These are phyloP conservation scores for Gallinago undulata DNA, from an alignment of 2,113 vertebrate species.

Conservation along the genomic window DNA sequence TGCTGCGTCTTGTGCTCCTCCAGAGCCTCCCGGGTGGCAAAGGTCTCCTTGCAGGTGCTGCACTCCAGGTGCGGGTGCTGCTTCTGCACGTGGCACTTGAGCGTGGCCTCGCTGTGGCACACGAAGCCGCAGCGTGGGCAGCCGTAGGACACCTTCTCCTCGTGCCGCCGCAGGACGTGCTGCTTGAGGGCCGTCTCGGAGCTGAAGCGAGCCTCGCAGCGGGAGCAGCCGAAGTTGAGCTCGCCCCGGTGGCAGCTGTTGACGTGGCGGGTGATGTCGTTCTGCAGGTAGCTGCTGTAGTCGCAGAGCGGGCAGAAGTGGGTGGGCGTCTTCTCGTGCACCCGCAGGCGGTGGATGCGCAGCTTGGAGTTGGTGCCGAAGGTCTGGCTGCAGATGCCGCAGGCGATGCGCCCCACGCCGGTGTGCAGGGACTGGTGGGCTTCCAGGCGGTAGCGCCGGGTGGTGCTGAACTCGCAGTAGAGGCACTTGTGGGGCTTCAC, in stretches of 20 bases:
- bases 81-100: constrained; percentile 81
- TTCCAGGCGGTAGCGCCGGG: constrained; percentile 86
- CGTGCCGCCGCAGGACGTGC: constrained; percentile 84
- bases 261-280: constrained; percentile 87
- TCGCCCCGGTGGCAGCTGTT: constrained; percentile 88
- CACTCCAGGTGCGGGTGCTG: constrained; percentile 81
- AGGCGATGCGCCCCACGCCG: constrained; percentile 85
- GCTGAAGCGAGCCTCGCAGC: constrained; percentile 87
- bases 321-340: constrained; percentile 88
- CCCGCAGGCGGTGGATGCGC: constrained; percentile 84
- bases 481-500: constrained; percentile 80
- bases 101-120: constrained; percentile 77
- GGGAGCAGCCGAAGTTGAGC: constrained; percentile 77
- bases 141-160: constrained; percentile 66
- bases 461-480: constrained; percentile 90
- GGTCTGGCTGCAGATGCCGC: constrained; percentile 82
- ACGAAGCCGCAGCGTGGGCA: constrained; percentile 81
- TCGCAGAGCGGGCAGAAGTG: constrained; percentile 90
- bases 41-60: constrained; percentile 77
- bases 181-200: constrained; percentile 89
- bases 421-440: constrained; percentile 93
- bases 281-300: constrained; percentile 87
- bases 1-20: constrained; percentile 80
- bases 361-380: constrained; percentile 91
- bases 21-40: constrained; percentile 73